Base-by-base conservation (phyloP, 2,113 vertebrate genomes). In the Oceanites oceanicus region DNA sequence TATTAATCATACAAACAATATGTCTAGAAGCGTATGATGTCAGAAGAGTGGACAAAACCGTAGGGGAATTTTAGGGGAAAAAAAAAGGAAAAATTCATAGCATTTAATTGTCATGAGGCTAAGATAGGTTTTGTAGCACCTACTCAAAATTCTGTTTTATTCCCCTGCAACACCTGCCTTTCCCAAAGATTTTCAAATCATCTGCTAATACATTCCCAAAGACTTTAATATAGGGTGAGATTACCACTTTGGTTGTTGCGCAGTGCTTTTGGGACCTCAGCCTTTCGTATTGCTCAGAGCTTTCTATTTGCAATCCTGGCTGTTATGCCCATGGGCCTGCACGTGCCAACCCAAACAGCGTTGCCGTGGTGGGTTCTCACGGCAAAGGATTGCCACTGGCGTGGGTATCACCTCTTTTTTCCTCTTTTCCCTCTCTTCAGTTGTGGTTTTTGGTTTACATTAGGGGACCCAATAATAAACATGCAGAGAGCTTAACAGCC, bases 361-460 rank as follows among this genome's bases (percentile, higher is more conserved):
- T 2, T 34, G 27, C 47, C 49, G 25, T 14, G 14, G 18, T 30
- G 18, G 30, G 18, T 5, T 67, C 47, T 50, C 38, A 55, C 0
- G 15, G 44, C n/a, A 67, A 40, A 53, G 18, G 18, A 78, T 5
- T 59, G 25, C 6, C 62, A 22, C 12, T 18, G 47, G 21, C 0
- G 0, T 4, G 36, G 4, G 18, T 22, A n/a, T 36, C n/a, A 30
- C 11, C 16, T 49, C 21, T 44, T 66, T 42, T 42, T 15, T 8
- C 2, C 6, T 11, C 17, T 20, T 56, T 42, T 62, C 11, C 19
- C 4, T 7, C 45, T 21, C 74, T 52, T 70, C 17, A 50, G 15
- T 7, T 40, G 22, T 17, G 22, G 4, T 3, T 18, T 58, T 63
- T 66, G 29, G 15, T 62, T 71, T 34, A 20, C 7, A 2, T 38